Percentiles rank a stretch among this genome's conserved stretches.
Evolutionary conservation across 1,140 invertebrate species (phyloP).

Genomic region (Coboldia fuscipes): DNA sequence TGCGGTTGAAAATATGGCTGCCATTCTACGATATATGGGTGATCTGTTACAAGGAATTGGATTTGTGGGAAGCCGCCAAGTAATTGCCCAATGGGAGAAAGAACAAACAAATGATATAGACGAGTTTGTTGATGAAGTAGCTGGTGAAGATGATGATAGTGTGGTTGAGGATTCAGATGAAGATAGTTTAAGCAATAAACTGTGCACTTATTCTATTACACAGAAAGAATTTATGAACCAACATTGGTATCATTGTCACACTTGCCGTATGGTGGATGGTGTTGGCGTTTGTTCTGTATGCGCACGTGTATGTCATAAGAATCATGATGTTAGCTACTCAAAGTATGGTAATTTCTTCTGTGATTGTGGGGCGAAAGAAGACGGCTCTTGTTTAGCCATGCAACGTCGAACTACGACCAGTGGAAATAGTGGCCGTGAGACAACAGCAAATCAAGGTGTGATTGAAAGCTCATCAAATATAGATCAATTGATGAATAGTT

Average conservation of each 20-base stretch:
- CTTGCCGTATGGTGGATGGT: constrained; percentile 94
- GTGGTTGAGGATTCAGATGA: constrained; percentile 88
- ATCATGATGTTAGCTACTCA: constrained; percentile 92
- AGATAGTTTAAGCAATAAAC: constrained; percentile 78
- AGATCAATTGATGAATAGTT: background rate
- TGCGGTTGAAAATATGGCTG: constrained; percentile 15
- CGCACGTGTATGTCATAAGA: constrained; percentile 87
- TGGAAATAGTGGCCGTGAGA: background rate
- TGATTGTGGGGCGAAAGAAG: constrained; percentile 93
- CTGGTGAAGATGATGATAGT: constrained; percentile 84
- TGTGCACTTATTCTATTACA: constrained; percentile 93
- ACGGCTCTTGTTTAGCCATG: constrained; percentile 33
- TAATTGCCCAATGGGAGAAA: constrained; percentile 57
- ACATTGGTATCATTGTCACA: constrained; percentile 95
- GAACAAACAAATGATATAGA: constrained; percentile 51
- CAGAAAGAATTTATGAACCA: constrained; percentile 98
- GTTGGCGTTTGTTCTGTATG: constrained; percentile 95
- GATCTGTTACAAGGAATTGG: constrained; percentile 24
- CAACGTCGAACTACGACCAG: constrained; percentile 3
- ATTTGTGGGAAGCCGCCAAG: constrained; percentile 28
- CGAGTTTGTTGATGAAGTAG: constrained; percentile 42
- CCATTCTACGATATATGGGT: constrained; percentile 23
- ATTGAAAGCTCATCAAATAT: background rate
- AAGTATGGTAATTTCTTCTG: constrained; percentile 99
- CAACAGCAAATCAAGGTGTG: background rate